Base-by-base conservation (phyloP, 2,888 invertebrate species). In the Agonopterix heracliana region DNA sequence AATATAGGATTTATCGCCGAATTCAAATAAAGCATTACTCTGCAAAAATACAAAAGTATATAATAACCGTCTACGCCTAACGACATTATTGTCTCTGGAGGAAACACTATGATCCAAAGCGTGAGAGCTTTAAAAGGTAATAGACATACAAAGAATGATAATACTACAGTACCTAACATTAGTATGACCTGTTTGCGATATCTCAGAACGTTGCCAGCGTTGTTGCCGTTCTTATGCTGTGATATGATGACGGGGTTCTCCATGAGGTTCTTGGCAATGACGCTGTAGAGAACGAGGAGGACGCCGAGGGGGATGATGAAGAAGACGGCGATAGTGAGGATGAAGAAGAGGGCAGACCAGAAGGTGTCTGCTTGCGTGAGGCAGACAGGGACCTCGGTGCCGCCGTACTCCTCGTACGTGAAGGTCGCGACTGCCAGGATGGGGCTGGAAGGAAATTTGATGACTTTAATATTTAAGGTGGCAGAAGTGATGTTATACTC, bases 1-100 rank as follows among this genome's bases (percentile, higher is more conserved):
- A 97, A 85, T 65, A 97, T 95, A 9, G 97, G 97, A 88, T 97
- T 97, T 49, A 96, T 92, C 9, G 96, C 96, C 45, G 96, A 96
- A 80, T 97, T 97, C 48, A 96, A 90, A 81, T 96, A 96, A 59
- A 96, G 86, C 94, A 97, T 95, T 48, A 96, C 93, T 59, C 97
- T 92, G 71, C 94, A 94, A 81, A 96, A 94, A 79, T 95, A 96
- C 54, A 97, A 87, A 53, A 96, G 86, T 74, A 93, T 94, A 81
- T 94, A 96, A 78, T 95, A 97, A 48, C 91, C 91, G 60, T 96
- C 95, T 68, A 95, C 87, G 53, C 96, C 95, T 66, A 96, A 89
- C 45, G 91, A 80, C 73, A 88, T 82, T 74, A 92, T 87, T 71
- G 91, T 90, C 66, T 94, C 93, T 0, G 92, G 89, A 34, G 95